These are phyloP conservation scores for Neofelis nebulosa DNA, from an alignment of 2,113 vertebrate genomes.

Conservation along the genomic window DNA sequence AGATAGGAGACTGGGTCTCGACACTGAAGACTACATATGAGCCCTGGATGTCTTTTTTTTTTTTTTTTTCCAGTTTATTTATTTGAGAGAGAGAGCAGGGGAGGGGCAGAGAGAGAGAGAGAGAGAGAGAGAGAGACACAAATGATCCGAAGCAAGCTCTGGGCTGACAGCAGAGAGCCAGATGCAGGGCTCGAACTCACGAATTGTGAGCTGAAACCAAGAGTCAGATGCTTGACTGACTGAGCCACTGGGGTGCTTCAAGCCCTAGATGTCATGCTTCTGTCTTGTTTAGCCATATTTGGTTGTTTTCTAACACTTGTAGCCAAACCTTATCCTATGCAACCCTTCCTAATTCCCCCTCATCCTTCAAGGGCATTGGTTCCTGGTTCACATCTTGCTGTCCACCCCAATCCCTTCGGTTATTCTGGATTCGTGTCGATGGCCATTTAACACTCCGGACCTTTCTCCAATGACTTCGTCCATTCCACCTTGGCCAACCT, in stretches of 20 bases:
- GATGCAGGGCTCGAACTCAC: too few relatives aligned
- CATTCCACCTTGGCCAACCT: neutral
- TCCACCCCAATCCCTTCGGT: neutral
- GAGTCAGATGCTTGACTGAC: too few relatives aligned
- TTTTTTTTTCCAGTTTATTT: too few relatives aligned
- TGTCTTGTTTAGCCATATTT: neutral
- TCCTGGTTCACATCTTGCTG: neutral
- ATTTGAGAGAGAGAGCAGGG: too few relatives aligned
- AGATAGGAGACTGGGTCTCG: neutral
- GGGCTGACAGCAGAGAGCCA: too few relatives aligned
- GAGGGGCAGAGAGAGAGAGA: too few relatives aligned
- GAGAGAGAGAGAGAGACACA: neutral
- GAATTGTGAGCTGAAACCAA: too few relatives aligned
- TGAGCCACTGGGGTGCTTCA: too few relatives aligned
- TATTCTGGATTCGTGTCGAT: neutral
- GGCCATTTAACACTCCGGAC: neutral
- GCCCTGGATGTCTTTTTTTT: neutral
- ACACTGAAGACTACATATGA: neutral
- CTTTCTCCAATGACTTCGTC: neutral
- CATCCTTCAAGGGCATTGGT: neutral
- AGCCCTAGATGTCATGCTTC: neutral
- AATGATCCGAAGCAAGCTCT: neutral
- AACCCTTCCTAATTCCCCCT: neutral
- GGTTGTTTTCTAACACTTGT: neutral
- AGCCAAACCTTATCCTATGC: neutral